These are phyloP conservation scores for Drosophila ambigua DNA, from an alignment of 1,140 invertebrate genomes.

Conservation along the genomic window DNA sequence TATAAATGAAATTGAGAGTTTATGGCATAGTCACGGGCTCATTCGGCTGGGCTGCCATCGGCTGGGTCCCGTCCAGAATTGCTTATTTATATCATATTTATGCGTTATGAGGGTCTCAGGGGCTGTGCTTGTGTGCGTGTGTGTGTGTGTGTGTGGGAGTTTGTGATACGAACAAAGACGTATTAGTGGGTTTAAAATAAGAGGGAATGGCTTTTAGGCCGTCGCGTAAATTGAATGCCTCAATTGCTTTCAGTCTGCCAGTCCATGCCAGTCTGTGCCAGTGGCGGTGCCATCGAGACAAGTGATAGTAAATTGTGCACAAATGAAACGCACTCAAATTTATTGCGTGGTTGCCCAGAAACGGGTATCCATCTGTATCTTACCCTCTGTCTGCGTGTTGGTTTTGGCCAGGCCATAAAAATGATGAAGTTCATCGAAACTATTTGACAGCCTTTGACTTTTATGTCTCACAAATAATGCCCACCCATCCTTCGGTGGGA, in stretches of 20 bases:
- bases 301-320: conserved; percentile 71
- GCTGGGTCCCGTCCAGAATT: conserved; percentile 20
- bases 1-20: conserved; percentile 69
- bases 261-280: background rate
- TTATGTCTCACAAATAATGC: conserved; percentile 59
- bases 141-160: conserved; percentile 18
- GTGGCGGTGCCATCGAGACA: conserved; percentile 42
- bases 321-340: conserved; percentile 69
- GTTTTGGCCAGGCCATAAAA: conserved; percentile 51
- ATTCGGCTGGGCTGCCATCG: conserved; percentile 18
- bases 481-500: conserved; percentile 36
- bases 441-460: conserved; percentile 72
- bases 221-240: conserved; percentile 68
- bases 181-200: conserved; percentile 72
- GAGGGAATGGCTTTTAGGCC: conserved; percentile 47
- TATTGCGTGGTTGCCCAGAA: conserved; percentile 62
- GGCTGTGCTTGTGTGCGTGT: background rate
- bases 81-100: conserved; percentile 57
- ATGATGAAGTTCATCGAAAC: conserved; percentile 77
- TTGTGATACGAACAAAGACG: conserved; percentile 61
- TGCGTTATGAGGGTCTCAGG: conserved; percentile 44
- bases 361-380: conserved; percentile 31
- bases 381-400: conserved; percentile 4
- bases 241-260: conserved; percentile 54
- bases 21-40: conserved; percentile 54